These are phyloP conservation scores for Bombyx mori DNA, from an alignment of 1,140 invertebrate species.

Conservation along the genomic window DNA sequence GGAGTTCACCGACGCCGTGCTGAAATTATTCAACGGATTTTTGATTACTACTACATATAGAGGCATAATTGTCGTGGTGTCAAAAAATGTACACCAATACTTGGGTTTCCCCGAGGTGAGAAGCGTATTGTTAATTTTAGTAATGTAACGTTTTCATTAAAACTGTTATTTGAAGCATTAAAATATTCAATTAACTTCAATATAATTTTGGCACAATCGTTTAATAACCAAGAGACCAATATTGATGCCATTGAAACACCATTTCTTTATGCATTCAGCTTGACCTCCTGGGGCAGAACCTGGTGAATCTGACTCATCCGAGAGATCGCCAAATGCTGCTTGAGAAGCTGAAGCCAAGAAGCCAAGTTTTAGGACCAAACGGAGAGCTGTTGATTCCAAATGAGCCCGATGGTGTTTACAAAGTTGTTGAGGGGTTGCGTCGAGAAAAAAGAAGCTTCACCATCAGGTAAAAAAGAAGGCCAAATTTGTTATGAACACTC, in stretches of 20 bases:
- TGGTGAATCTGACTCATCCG: slow-evolving; percentile 83
- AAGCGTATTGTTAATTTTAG: neutral
- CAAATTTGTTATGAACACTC: neutral
- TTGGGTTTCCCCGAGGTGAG: slow-evolving; percentile 88
- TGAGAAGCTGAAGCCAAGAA: slow-evolving; percentile 75
- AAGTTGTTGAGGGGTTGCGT: slow-evolving; percentile 30
- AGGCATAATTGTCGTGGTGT: slow-evolving; percentile 91
- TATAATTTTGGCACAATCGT: too few species aligned
- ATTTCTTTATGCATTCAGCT: slow-evolving; percentile 71
- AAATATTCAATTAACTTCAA: too few species aligned
- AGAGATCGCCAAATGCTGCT: slow-evolving; percentile 83
- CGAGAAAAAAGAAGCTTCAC: slow-evolving; percentile 62
- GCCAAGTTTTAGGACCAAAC: slow-evolving; percentile 35
- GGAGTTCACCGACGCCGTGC: slow-evolving; percentile 48
- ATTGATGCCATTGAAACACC: neutral
- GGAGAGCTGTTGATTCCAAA: slow-evolving; percentile 41
- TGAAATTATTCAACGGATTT: slow-evolving; percentile 76
- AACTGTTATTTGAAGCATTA: too few species aligned
- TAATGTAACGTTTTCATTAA: too few species aligned
- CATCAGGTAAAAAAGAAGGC: slow-evolving; percentile 50
- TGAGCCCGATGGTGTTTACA: slow-evolving; percentile 29
- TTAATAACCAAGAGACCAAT: too few species aligned
- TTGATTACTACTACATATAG: slow-evolving; percentile 84
- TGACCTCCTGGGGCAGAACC: slow-evolving; percentile 87
- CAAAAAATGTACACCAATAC: slow-evolving; percentile 85